phyloP scores from a whole-genome alignment of 1,140 invertebrate genomes.

The Coelopa frigida region DNA sequence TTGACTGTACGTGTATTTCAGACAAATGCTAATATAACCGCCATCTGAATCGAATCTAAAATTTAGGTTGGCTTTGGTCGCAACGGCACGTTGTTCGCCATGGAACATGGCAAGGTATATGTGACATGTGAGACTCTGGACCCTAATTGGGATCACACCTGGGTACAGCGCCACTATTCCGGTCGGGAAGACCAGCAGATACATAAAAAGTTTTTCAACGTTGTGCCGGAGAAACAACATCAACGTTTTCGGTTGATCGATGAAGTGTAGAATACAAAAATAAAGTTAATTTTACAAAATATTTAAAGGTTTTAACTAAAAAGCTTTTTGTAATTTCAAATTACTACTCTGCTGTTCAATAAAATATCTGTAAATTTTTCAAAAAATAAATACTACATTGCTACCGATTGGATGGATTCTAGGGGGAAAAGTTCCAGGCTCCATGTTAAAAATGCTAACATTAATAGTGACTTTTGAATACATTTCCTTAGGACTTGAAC shows the following conservation, averaged over 20 bases:
- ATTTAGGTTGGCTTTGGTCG: conserved; percentile 66
- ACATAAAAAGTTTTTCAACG: conserved; percentile 75
- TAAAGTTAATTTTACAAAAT: too few relatives aligned
- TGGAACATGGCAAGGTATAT: conserved; percentile 63
- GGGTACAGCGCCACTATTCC: conserved; percentile 57
- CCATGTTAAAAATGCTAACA: too few relatives aligned
- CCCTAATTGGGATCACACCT: conserved; percentile 62
- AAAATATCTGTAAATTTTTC: too few relatives aligned
- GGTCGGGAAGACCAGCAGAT: conserved; percentile 56
- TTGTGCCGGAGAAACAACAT: conserved; percentile 66
- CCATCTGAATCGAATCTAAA: conserved; percentile 4
- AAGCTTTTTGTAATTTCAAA: too few relatives aligned
- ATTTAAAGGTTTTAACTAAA: too few relatives aligned
- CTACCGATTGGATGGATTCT: too few relatives aligned
- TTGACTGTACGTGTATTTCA: conserved; percentile 55
- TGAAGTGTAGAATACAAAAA: conserved; percentile 52
- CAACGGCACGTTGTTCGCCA: conserved; percentile 68
- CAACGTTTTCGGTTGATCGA: conserved; percentile 67
- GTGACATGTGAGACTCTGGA: conserved; percentile 71
- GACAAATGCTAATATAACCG: conserved; percentile 6
- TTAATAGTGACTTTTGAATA: too few relatives aligned
- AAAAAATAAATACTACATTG: too few relatives aligned
- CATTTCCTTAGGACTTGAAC: too few relatives aligned
- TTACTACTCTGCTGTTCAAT: too few relatives aligned
- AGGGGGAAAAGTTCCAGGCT: too few relatives aligned